Base-by-base conservation (phyloP, 2,888 invertebrate species). In the Diarsia brunnea region DNA sequence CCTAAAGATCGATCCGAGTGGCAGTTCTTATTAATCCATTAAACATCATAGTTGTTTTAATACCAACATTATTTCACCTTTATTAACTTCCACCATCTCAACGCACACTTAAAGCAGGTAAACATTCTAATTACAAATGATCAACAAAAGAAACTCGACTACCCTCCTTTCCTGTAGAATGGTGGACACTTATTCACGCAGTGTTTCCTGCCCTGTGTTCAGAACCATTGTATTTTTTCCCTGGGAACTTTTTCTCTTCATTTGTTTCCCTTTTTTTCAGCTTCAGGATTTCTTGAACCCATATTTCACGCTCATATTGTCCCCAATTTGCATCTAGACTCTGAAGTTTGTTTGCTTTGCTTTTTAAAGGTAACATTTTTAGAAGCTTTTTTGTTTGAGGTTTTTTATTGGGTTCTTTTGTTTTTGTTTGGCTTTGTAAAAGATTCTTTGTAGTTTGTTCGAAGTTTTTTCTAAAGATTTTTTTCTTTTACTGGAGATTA, bases 251-350 rank as follows among this genome's bases (percentile, higher is more conserved):
- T 95, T 94, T 95, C 95, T 94, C 93, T 95, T 95, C 95, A 95
- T 95, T 96, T 95, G 95, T 94, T 90, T 94, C 93, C 91, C 89
- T 85, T 89, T 94, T 93, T 93, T 92, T 92, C 92, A 92, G 89
- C 88, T 90, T 90, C 95, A 95, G 96, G 96, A 96, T 96, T 94
- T 95, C 96, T 96, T 94, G 94, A 93, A 93, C 95, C 95, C 96
- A 95, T 96, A 96, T 96, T 96, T 96, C 95, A 96, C 93, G 92
- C 93, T 96, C 96, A 96, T 96, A 96, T 96, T 96, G 96, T 95
- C 90, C 91, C 85, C 89, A 88, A 92, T 94, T 95, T 92, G 91
- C 93, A 92, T 94, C 91, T 88, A 91, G 88, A 88, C 75, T 78
- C 78, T 82, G 82, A 72, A 87, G 84, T 88, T 91, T 91, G 89